Evolutionary conservation across 2,888 invertebrate genomes (phyloP), one percentile per base, ranked within the genome.

Genomic region (Fabriciana adippe): DNA sequence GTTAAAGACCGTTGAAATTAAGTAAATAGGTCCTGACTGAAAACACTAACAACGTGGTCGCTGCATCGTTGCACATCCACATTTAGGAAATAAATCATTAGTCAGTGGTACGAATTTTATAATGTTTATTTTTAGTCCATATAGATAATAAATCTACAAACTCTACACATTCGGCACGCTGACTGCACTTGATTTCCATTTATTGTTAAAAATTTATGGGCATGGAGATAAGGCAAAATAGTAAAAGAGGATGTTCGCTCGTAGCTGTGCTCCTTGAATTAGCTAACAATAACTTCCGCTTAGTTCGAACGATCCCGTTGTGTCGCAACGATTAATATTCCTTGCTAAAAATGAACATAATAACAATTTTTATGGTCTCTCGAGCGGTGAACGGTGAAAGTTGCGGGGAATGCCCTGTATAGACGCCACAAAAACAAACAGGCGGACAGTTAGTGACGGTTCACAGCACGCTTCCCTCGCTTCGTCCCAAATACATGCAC

Each of bases 321-420:
- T 3, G 13, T n/a, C 1, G 48, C 13, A 48, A 26, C n/a, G 31
- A 57, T 47, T 26, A 13, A 47, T 13, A 48, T 59, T 48, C 59
- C 13, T 59, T 15, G n/a, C 26, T 26, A 59, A 47, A 59, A 59
- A 59, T 59, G n/a, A 48, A 26, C 11, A 59, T 59, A 6, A 13
- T 8, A 48, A 41, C 13, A n/a, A 59, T n/a, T 48, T 61, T 53
- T 60, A 63, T 67, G 72, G 65, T 72, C 69, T 70, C 65, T 68
- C 68, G 72, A 66, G 64, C 70, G 64, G 70, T 67, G 67, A 69
- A 63, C 71, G 74, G 75, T 70, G 73, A 74, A 75, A 74, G 75
- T 74, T 57, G 66, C 59, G 65, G 59, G 67, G 68, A 66, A 66
- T 60, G 67, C 62, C 70, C 64, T 60, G 70, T 55, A 14, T 41